Percentiles rank a stretch among this genome's conserved stretches.
phyloP scores from a whole-genome alignment of 2,888 invertebrate genomes.

The Bruchidius siliquastri region DNA sequence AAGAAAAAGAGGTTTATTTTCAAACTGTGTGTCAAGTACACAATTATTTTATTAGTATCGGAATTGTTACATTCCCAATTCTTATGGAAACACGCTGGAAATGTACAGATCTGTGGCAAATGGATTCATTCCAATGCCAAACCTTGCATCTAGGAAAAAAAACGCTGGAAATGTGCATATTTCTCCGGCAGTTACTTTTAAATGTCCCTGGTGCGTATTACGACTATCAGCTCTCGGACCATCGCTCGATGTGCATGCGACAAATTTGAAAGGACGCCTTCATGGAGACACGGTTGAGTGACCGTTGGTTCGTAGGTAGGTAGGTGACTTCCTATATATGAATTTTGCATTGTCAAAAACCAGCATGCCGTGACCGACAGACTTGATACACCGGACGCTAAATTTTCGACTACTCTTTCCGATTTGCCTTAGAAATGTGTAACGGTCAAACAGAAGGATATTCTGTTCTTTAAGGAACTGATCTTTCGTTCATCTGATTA shows the following conservation, averaged over 20 bases:
- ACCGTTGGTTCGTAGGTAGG: constrained; percentile 12
- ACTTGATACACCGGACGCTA: background rate
- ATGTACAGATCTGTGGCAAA: no score
- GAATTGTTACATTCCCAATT: background rate
- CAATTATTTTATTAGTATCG: no score
- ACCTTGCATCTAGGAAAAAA: no score
- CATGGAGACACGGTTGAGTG: constrained; percentile 21
- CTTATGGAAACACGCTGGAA: no score
- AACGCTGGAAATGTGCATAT: no score
- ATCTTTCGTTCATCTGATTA: no score
- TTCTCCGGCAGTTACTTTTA: no score
- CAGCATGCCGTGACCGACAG: constrained; percentile 20
- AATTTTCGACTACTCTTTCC: background rate
- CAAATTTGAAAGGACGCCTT: background rate
- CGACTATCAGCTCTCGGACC: background rate
- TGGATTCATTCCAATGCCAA: no score
- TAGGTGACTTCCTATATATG: constrained; percentile 18
- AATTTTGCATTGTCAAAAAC: constrained; percentile 24
- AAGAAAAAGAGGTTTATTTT: no score
- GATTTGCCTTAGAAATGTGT: background rate
- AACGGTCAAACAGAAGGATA: background rate
- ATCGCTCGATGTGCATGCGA: background rate
- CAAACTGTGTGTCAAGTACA: no score
- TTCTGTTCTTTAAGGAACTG: no score
- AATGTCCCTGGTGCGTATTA: background rate